These are phyloP conservation scores for Myotis davidii DNA, from an alignment of 2,113 vertebrate species.

Conservation along the genomic window DNA sequence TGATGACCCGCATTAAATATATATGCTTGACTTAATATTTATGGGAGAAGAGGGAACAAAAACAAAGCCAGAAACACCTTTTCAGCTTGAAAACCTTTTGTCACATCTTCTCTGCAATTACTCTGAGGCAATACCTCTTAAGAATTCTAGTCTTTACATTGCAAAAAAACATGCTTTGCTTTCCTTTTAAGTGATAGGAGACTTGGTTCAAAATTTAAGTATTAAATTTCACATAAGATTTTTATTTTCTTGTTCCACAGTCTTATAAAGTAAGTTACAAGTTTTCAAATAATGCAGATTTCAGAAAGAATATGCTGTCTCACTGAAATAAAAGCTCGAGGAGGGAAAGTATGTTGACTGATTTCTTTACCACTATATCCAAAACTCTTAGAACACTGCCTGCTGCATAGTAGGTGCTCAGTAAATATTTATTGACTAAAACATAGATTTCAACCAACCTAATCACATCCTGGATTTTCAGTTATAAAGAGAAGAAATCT, in stretches of 20 bases:
- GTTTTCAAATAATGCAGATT: slow-evolving; percentile 40
- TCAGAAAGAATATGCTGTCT: background rate
- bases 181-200: background rate
- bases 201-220: slow-evolving; percentile 21
- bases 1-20: background rate
- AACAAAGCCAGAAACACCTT: background rate
- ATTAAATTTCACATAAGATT: background rate
- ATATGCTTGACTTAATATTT: background rate
- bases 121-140: background rate
- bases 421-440: background rate
- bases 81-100: background rate
- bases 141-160: background rate
- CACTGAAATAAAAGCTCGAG: background rate
- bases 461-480: background rate
- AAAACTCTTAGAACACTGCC: background rate
- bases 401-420: background rate
- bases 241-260: background rate
- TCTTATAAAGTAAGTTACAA: background rate
- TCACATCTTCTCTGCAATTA: background rate
- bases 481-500: background rate
- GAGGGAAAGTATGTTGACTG: background rate
- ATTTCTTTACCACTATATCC: background rate
- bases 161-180: background rate
- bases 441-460: background rate
- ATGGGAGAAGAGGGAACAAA: background rate